Percentiles rank a stretch among this genome's conserved stretches.
phyloP scores from a whole-genome alignment of 2,888 invertebrate species.

The Dryobota labecula region DNA sequence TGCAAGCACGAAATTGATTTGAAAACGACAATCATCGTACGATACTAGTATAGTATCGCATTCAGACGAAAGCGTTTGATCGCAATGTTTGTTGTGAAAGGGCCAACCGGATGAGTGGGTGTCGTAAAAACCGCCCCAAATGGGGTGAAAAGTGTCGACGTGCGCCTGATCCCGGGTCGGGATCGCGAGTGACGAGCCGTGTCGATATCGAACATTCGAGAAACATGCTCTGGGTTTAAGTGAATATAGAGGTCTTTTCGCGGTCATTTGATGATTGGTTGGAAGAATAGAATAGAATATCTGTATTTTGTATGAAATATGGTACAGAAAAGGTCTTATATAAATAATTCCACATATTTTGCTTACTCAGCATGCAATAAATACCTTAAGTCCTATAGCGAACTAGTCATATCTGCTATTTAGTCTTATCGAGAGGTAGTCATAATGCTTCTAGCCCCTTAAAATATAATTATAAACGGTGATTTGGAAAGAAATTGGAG shows the following conservation, averaged over 20 bases:
- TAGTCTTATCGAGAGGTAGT: too few species aligned
- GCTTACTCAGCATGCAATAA: too few species aligned
- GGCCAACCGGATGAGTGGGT: constrained; percentile 66
- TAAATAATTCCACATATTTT: too few species aligned
- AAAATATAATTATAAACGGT: too few species aligned
- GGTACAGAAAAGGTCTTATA: too few species aligned
- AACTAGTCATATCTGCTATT: too few species aligned
- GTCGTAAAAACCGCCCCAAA: constrained; percentile 82
- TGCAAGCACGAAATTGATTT: constrained; percentile 25
- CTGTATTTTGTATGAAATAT: too few species aligned
- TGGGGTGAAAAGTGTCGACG: constrained; percentile 85
- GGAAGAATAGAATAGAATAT: neutral
- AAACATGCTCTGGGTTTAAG: constrained; percentile 40
- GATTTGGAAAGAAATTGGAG: neutral
- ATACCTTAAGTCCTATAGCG: too few species aligned
- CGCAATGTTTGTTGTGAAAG: constrained; percentile 64
- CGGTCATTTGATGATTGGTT: constrained; percentile 24
- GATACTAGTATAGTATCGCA: constrained; percentile 38
- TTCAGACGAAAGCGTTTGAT: constrained; percentile 61
- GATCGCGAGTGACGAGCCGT: constrained; percentile 58
- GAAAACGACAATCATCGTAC: constrained; percentile 37
- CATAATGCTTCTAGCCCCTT: too few species aligned
- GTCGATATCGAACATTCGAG: constrained; percentile 65
- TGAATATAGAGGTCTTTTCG: constrained; percentile 40
- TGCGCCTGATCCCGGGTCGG: constrained; percentile 72